Evolutionary conservation across 2,113 vertebrate genomes (phyloP), one percentile per base, ranked within the genome.

Genomic region (Oryzias curvinotus): DNA sequence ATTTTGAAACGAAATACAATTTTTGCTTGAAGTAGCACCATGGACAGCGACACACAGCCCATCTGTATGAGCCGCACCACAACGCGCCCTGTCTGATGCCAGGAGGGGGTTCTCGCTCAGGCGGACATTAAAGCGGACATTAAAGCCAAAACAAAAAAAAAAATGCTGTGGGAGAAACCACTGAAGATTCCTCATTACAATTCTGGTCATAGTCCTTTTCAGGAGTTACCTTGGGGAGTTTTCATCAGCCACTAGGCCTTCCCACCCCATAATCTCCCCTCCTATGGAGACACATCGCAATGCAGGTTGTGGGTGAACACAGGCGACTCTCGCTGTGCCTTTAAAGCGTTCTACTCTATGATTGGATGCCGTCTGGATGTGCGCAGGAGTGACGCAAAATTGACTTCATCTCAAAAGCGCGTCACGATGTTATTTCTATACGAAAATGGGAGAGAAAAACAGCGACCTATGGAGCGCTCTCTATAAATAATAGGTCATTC

Each of bases 341-440:
- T 93, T 91, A 91, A 92, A 84, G 56, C 54, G 28, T 63, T 65
- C 80, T 71, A 78, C 36, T 50, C 75, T 68, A 65, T 84, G 84
- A 88, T 80, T 89, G 89, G 82, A 75, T 81, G 86, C 72, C 83
- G 87, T 85, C 68, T 81, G 86, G 89, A 80, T 91, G 91, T 92
- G 88, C 91, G 91, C 91, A 93, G 87, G 86, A 90, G 89, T 92
- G 92, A 92, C 91, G 91, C 91, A 92, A 83, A 77, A 78, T 85
- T 87, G 81, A 92, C 88, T 90, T 90, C 87, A 87, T 85, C 88
- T 76, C 75, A 52, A 74, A 47, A 86, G 65, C 83, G 85, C 91
- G 90, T 93, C 92, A 93, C 87, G 82, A 90, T 87, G 82, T 85
- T 71, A 85, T 86, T 85, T 84, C 68, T 71, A 64, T 56, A 71